phyloP scores from a whole-genome alignment of 2,888 invertebrate genomes.

The Pseudolycoriella hygida region DNA sequence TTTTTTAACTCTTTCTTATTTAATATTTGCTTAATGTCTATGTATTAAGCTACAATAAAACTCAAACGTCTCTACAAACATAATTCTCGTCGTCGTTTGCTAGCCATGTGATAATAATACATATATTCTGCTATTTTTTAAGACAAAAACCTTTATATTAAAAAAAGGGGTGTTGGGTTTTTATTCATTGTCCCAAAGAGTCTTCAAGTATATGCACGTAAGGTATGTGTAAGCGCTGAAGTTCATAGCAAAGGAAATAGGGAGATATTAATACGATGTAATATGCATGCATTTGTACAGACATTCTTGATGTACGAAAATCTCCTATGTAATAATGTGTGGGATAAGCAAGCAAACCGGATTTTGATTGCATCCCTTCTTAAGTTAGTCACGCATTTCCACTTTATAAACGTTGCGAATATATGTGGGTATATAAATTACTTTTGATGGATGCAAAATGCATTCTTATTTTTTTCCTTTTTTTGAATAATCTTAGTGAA shows the following conservation, averaged over 20 bases:
- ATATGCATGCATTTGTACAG: not conserved
- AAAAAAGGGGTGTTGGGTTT: slow-evolving; percentile 3
- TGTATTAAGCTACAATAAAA: not conserved
- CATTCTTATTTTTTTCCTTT: too few species aligned
- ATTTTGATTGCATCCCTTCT: slow-evolving; percentile 4
- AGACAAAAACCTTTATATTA: slow-evolving; percentile 5
- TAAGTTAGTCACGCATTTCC: slow-evolving; percentile 7
- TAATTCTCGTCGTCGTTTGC: not conserved
- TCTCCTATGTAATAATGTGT: slow-evolving; percentile 1
- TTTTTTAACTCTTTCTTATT: slow-evolving; percentile 4
- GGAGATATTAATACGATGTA: slow-evolving; percentile 3
- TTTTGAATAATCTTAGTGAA: too few species aligned
- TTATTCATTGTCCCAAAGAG: slow-evolving; percentile 5
- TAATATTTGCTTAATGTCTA: slow-evolving; percentile 5
- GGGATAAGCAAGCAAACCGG: not conserved
- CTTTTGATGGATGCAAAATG: too few species aligned
- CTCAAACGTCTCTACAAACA: not conserved
- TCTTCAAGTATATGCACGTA: not conserved
- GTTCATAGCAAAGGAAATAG: slow-evolving; percentile 3
- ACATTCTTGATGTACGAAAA: slow-evolving; percentile 1
- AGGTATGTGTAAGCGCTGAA: not conserved
- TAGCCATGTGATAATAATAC: not conserved
- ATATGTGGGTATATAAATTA: not conserved
- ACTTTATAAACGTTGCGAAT: slow-evolving; percentile 3
- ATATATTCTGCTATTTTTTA: slow-evolving; percentile 2